phyloP scores from a whole-genome alignment of 2,113 vertebrate species.

The Carassius gibelio region DNA sequence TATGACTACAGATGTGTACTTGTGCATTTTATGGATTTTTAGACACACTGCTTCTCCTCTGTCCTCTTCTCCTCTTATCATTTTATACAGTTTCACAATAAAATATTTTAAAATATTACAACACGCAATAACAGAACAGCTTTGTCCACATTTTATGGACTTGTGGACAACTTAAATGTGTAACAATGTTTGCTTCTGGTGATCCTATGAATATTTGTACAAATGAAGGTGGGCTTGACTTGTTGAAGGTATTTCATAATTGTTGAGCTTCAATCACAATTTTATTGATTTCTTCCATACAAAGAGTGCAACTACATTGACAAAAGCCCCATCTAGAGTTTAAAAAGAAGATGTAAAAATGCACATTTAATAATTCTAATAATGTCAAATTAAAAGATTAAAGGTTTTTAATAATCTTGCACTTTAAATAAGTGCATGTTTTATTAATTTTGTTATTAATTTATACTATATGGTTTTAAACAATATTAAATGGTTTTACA shows the following conservation, averaged over 20 bases:
- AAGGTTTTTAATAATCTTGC: not conserved
- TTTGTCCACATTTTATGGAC: too few species aligned
- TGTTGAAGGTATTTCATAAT: not conserved
- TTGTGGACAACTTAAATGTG: not conserved
- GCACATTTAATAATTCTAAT: not conserved
- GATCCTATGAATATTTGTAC: not conserved
- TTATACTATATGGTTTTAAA: too few species aligned
- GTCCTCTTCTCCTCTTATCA: not conserved
- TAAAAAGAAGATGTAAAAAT: not conserved
- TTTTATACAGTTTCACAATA: not conserved
- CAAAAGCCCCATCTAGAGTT: not conserved
- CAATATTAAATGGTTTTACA: too few species aligned
- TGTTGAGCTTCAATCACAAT: not conserved
- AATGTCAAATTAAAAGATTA: not conserved
- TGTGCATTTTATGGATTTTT: not conserved
- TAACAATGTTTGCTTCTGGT: not conserved
- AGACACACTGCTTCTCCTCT: too few species aligned
- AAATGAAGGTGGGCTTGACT: not conserved
- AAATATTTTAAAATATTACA: not conserved
- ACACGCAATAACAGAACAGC: not conserved
- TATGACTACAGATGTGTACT: too few species aligned
- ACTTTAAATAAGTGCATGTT: not conserved
- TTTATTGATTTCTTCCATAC: not conserved
- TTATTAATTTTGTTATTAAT: not conserved
- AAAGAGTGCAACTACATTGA: not conserved